Base-by-base conservation (phyloP, 2,113 vertebrate genomes). In the Nothoprocta perdicaria region DNA sequence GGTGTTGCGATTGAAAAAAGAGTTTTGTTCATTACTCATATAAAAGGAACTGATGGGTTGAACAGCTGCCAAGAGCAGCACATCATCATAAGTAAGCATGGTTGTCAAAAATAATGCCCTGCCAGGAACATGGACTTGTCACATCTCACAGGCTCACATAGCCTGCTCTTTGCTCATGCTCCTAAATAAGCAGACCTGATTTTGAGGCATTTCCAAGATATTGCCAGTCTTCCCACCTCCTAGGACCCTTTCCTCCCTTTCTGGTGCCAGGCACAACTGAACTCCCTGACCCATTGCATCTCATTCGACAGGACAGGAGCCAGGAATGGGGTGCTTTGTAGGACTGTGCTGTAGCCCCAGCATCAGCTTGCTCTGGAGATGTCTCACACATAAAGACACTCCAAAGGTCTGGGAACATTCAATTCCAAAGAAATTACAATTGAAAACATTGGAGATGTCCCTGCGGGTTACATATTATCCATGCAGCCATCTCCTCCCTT, bases 151-250 rank as follows among this genome's bases (percentile, higher is more conserved):
- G 16, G 65, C 38, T 84, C 48, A 38, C 26, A 53, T 41, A 76
- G 29, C 31, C 40, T 76, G 48, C 60, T 73, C 31, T 16, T 82
- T 53, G 53, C 61, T 69, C 48, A 13, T 22, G 43, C 17, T 72
- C 35, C n/a, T 89, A 82, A 4, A 2, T 35, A 23, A 87, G 35
- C 31, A 87, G 21, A 38, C 0, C 0, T 1, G 5, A 43, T 3
- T 1, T 87, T 91, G 48, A 62, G 58, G 35, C 23, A 77, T 66
- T 93, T 69, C 63, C 62, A 79, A 40, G 67, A 82, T 3, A 1
- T 5, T 23, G 40, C 35, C 48, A 84, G 84, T 43, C 38, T 40
- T 61, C 82, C 60, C 45, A 16, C 33, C 43, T 16, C n/a, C 11
- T 5, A 72, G 24, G 69, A 22, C 16, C 84, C n/a, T 17, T 10